Conservation (phyloP, 2,797 vertebrate genomes). For the Holocentrus rufus region DNA sequence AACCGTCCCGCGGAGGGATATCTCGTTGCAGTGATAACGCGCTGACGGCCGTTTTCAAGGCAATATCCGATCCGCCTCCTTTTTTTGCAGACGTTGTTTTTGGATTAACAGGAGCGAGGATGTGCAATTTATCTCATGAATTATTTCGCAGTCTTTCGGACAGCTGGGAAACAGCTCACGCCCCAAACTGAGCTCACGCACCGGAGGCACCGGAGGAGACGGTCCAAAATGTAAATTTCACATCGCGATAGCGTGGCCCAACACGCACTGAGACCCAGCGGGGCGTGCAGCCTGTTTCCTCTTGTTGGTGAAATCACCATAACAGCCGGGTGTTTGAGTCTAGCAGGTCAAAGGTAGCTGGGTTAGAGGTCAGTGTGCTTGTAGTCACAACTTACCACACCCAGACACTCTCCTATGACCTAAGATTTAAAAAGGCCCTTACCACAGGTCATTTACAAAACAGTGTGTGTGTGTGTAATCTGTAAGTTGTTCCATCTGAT, state of each 20-base stretch:
- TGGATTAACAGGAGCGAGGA: slow-evolving; percentile 16
- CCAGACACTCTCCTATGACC: slow-evolving; percentile 33
- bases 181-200: slow-evolving; percentile 11
- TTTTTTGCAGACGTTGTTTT: slow-evolving; percentile 48
- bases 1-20: slow-evolving; percentile 8
- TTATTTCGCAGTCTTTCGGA: neutral
- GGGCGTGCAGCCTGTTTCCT: slow-evolving; percentile 24
- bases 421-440: slow-evolving; percentile 42
- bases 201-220: neutral
- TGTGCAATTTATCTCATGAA: slow-evolving; percentile 16
- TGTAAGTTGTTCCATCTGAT: slow-evolving; percentile 28
- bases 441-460: slow-evolving; percentile 35
- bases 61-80: slow-evolving; percentile 14
- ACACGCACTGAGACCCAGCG: slow-evolving; percentile 1
- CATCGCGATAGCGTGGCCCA: slow-evolving; percentile 3
- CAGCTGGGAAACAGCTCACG: slow-evolving; percentile 21
- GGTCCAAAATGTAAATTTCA: slow-evolving; percentile 16
- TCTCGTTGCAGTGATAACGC: slow-evolving; percentile 23
- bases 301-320: slow-evolving; percentile 18
- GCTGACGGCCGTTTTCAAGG: neutral
- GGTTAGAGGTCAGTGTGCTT: slow-evolving; percentile 60
- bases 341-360: slow-evolving; percentile 13
- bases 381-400: slow-evolving; percentile 35
- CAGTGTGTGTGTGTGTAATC: neutral
- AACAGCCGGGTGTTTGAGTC: slow-evolving; percentile 25